Base-by-base conservation (phyloP, 2,113 vertebrate species). In the Campylomormyrus tamandua region DNA sequence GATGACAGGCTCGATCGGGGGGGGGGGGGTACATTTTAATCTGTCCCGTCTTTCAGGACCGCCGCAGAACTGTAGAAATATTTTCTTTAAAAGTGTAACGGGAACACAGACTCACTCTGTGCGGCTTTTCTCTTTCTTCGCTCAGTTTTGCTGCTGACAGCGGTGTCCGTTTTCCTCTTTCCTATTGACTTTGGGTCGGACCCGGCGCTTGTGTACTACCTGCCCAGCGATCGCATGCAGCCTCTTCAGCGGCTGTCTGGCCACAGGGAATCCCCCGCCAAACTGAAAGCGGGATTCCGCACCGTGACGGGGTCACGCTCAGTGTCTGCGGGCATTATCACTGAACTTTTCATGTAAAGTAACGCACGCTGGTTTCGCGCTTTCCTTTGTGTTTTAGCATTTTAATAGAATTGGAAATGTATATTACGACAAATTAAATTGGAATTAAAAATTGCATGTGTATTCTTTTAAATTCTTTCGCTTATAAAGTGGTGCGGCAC, bases 311-410 rank as follows among this genome's bases (percentile, higher is more conserved):
- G 50, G 42, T 84, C 39, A 42, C 19, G 53, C 58, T n/a, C 24
- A 21, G n/a, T 24, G 27, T 6, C 50, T 89, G 35, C 31, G 5
- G 42, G 53, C 52, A 88, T 42, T 53, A 52, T 83, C 52, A 56
- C 49, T 7, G 15, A 89, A 83, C 19, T 42, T 89, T 89, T 89
- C 31, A 83, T 83, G 27, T 83, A 83, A 89, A 27, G 62, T 27
- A n/a, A 89, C 9, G 48, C 88, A 89, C n/a, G 66, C 35, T 50
- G 62, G 3, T 39, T 77, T 89, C 21, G 11, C 13, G 17, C 27
- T 88, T 49, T 7, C 21, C 48, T 87, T 87, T n/a, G 1, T 56
- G 17, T 87, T 87, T 89, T 80, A 27, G 27, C 4, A 88, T 66
- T 88, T 53, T 89, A 83, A 83, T 19, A 52, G 3, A 77, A 49